phyloP scores from a whole-genome alignment of 2,113 vertebrate species.

The Symphodus melops region DNA sequence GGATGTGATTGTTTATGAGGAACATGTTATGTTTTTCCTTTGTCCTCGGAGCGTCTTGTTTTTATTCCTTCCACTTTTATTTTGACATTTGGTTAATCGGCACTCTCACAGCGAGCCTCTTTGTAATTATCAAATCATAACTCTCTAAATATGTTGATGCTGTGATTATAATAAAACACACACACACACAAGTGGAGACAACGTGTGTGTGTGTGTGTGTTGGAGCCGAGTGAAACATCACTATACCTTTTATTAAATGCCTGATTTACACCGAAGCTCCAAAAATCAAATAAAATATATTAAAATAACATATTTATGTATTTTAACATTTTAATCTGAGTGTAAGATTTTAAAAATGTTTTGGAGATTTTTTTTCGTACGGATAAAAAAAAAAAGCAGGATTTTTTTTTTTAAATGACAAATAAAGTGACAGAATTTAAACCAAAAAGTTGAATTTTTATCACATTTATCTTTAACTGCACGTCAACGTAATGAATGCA shows the following conservation, averaged over 20 bases:
- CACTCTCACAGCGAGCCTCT: slow-evolving; percentile 13
- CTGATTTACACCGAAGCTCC: too few relatives aligned
- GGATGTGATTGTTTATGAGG: background rate
- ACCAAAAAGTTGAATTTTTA: too few relatives aligned
- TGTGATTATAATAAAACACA: slow-evolving; percentile 22
- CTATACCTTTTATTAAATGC: too few relatives aligned
- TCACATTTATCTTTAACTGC: background rate
- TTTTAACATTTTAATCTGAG: too few relatives aligned
- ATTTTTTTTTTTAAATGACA: too few relatives aligned
- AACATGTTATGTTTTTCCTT: background rate
- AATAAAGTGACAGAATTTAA: too few relatives aligned
- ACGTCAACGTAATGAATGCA: background rate
- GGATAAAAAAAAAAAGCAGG: too few relatives aligned
- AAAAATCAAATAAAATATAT: too few relatives aligned
- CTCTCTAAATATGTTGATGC: slow-evolving; percentile 48
- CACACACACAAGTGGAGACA: background rate
- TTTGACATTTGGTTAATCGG: slow-evolving; percentile 22
- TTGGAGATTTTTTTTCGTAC: too few relatives aligned
- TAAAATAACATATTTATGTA: too few relatives aligned
- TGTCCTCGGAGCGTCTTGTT: slow-evolving; percentile 14
- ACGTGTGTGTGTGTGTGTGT: background rate
- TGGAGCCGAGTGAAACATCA: background rate
- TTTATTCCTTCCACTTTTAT: slow-evolving; percentile 39
- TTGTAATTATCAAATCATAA: slow-evolving; percentile 48
- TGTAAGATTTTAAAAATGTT: too few relatives aligned